Evolutionary conservation across 2,113 vertebrate species (phyloP), one percentile per base, ranked within the genome.

Genomic region (Microcebus ravelobensis): DNA sequence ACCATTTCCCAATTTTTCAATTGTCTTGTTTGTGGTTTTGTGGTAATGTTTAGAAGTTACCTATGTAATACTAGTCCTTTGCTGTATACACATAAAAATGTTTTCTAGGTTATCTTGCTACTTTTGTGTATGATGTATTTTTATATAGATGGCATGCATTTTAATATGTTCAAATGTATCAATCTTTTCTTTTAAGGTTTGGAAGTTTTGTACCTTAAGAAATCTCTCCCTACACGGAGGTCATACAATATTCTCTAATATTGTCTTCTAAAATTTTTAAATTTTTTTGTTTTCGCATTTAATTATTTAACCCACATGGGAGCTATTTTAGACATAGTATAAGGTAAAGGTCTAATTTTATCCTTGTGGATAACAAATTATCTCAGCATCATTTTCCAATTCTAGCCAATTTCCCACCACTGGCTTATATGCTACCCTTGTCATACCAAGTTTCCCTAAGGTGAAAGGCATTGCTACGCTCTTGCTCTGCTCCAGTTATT

Each of bases 201-300:
- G 18, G 36, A 13, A 10, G 4, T 48, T 95, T 74, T 83, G 0
- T 67, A 85, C 14, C 23, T 76, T 77, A 71, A 76, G 20, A 48
- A 92, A 81, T 76, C 8, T 45, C 23, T 65, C 17, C 31, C 42
- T 94, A 39, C 6, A 4, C 10, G 57, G 55, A 92, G 12, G 25
- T 45, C 48, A 82, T 82, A 82, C 65, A 85, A 73, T 86, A 95
- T 39, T 85, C 50, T 81, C 42, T 52, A n/a, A 59, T 55, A 63
- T 81, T 96, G 83, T 82, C 14, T 59, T 81, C 29, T 83, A 68
- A 85, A 79, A 55, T 11, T 42, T 61, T 81, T 45, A 15, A 39
- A 31, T 5, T 1, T 71, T 92, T 86, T 70, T 50, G 74, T 76
- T 87, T 88, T 97, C 42, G 12, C 15, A 95, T 63, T 87, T 91